These are phyloP conservation scores for Ursus arctos DNA, from an alignment of 2,113 vertebrate genomes.

Conservation along the genomic window DNA sequence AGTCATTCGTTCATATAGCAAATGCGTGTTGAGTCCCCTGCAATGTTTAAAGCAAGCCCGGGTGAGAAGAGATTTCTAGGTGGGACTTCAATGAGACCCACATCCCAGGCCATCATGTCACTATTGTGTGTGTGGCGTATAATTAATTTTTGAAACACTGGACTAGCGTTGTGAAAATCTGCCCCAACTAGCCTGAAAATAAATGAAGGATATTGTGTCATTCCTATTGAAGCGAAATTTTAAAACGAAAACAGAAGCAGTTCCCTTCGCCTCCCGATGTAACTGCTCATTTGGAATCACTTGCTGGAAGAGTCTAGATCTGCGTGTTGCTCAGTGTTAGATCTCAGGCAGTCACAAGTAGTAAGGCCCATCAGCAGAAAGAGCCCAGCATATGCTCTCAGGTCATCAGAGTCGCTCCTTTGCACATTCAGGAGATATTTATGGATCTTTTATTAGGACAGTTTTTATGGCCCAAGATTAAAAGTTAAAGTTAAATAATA, in stretches of 20 bases:
- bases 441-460: constrained; percentile 82
- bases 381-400: constrained; percentile 51
- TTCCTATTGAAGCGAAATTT: not conserved
- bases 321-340: rapidly evolving
- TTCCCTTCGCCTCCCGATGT: not conserved
- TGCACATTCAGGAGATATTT: constrained; percentile 77
- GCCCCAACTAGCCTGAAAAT: not conserved
- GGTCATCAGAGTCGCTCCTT: constrained; percentile 49
- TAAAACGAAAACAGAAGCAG: not conserved
- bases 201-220: not conserved
- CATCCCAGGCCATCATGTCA: not conserved
- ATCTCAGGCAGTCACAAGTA: not conserved
- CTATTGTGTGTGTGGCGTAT: not conserved
- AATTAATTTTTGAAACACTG: not conserved
- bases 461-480: constrained; percentile 80
- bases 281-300: rapidly evolving
- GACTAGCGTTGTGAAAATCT: not conserved
- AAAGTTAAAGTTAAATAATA: constrained; percentile 83
- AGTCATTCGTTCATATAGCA: not conserved
- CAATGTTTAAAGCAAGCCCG: not conserved
- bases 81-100: not conserved
- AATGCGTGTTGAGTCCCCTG: not conserved
- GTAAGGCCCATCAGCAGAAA: not conserved
- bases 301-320: rapidly evolving
- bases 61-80: not conserved